These are phyloP conservation scores for Rugalucina vietnamica DNA, from an alignment of 2,888 invertebrate genomes.

Conservation along the genomic window DNA sequence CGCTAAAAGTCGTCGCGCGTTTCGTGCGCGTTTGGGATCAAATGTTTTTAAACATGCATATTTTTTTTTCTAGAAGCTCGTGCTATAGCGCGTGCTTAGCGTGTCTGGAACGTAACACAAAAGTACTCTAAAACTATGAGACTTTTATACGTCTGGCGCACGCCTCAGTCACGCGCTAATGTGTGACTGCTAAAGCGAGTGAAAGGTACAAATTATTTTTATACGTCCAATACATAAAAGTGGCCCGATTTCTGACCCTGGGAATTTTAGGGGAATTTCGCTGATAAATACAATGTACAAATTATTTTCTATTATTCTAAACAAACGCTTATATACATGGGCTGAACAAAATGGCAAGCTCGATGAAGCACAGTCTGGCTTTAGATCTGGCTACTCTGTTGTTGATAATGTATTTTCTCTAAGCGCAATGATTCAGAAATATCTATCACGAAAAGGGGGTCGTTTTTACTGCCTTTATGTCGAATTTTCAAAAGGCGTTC, in stretches of 20 bases:
- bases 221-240: conserved; percentile 47
- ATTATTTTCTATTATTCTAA: conserved; percentile 44
- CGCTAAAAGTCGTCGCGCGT: too few relatives aligned
- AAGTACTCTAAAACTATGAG: too few relatives aligned
- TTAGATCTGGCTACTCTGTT: conserved; percentile 24
- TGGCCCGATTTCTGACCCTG: conserved; percentile 35
- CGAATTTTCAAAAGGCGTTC: conserved; percentile 41
- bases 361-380: conserved; percentile 45
- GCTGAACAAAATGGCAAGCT: conserved; percentile 32
- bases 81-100: too few relatives aligned
- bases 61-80: too few relatives aligned
- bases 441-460: conserved; percentile 15
- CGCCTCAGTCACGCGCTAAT: too few relatives aligned
- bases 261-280: conserved; percentile 53
- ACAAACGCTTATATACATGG: conserved; percentile 38
- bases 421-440: conserved; percentile 23
- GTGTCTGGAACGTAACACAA: too few relatives aligned
- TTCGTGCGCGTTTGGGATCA: too few relatives aligned
- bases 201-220: too few relatives aligned
- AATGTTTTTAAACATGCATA: too few relatives aligned
- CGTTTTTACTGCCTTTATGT: conserved; percentile 36
- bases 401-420: conserved; percentile 45
- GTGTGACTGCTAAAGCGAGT: too few relatives aligned
- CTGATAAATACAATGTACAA: conserved; percentile 42
- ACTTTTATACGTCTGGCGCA: too few relatives aligned